Percentiles rank a stretch among this genome's conserved stretches.
Conservation (phyloP, 2,888 invertebrate species). For the Drosophila tripunctata region DNA sequence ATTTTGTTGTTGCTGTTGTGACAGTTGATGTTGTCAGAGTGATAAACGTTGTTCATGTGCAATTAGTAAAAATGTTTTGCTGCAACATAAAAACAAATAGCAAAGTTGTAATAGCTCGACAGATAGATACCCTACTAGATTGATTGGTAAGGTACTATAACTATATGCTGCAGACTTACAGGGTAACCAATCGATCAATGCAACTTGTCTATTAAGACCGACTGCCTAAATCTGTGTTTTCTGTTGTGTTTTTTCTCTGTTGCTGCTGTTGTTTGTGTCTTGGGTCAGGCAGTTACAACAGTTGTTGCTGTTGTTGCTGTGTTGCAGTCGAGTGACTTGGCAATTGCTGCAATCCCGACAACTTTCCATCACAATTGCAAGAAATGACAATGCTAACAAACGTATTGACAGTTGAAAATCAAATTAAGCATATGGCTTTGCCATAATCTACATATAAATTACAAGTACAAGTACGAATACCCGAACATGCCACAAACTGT, state of each 20-base stretch:
- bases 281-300: constrained; percentile 16
- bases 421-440: constrained; percentile 60
- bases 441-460: constrained; percentile 73
- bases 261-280: constrained; percentile 25
- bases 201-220: background rate
- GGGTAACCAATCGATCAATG: constrained; percentile 5
- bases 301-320: background rate
- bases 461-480: constrained; percentile 39
- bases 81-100: constrained; percentile 20
- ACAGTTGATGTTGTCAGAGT: constrained; percentile 62
- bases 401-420: constrained; percentile 73
- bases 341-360: constrained; percentile 23
- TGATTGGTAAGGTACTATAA: background rate
- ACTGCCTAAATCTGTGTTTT: constrained; percentile 25
- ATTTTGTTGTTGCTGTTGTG: constrained; percentile 34
- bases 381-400: constrained; percentile 46
- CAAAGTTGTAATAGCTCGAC: background rate
- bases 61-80: constrained; percentile 75
- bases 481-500: constrained; percentile 49
- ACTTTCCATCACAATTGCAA: constrained; percentile 67
- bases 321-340: constrained; percentile 10
- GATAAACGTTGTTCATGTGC: constrained; percentile 79
- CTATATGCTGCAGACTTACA: background rate
- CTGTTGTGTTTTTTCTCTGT: background rate
- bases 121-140: constrained; percentile 28